Conservation (phyloP, 2,888 invertebrate species). For the Spodoptera exigua region DNA sequence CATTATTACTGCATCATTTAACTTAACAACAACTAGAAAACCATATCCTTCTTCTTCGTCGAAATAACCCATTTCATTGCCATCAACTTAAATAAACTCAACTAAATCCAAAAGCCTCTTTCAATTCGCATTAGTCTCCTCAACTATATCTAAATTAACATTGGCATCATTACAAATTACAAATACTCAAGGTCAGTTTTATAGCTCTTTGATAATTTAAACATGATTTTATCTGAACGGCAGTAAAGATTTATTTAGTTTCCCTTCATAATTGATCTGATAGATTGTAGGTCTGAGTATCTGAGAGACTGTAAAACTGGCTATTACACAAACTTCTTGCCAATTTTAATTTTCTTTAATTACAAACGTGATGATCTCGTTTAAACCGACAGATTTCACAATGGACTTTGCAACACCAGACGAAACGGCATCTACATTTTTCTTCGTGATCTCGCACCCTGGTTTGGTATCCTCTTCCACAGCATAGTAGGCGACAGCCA, state of each 20-base stretch:
- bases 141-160: constrained; percentile 1
- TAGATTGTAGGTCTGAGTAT: too few species aligned
- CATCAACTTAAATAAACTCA: background rate
- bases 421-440: constrained; percentile 96
- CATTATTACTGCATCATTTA: too few species aligned
- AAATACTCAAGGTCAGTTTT: constrained; percentile 1
- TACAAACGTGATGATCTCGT: constrained; percentile 95
- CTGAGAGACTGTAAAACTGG: too few species aligned
- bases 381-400: constrained; percentile 95
- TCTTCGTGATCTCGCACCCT: constrained; percentile 94
- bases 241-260: too few species aligned
- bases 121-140: constrained; percentile 16
- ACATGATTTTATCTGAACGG: too few species aligned
- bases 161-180: constrained; percentile 21
- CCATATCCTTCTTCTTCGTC: constrained; percentile 1
- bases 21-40: too few species aligned
- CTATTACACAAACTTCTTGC: background rate
- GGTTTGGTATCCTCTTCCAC: constrained; percentile 96
- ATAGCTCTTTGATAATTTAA: too few species aligned
- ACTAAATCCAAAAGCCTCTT: constrained; percentile 3
- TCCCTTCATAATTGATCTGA: too few species aligned
- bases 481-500: constrained; percentile 95
- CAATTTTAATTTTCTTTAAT: constrained; percentile 81
- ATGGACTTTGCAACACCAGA: constrained; percentile 97
- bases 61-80: background rate